Conservation (phyloP, 2,797 vertebrate species). For the Schizopygopsis malacanthus region DNA sequence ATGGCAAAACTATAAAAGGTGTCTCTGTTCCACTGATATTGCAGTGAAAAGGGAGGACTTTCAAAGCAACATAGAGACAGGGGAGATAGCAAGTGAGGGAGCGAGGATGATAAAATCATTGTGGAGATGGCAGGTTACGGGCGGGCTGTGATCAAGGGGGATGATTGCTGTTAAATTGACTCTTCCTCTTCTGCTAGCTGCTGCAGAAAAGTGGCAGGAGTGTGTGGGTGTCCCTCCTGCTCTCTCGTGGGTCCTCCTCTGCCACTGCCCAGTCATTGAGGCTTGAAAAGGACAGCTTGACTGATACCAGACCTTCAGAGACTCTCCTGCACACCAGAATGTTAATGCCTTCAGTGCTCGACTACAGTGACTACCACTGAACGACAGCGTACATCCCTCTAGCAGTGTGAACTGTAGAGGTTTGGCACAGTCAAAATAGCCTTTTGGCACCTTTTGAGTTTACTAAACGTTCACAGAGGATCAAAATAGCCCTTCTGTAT, state of each 20-base stretch:
- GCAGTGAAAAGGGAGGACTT: slow-evolving; percentile 14
- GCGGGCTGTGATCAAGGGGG: slow-evolving; percentile 74
- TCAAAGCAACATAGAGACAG: slow-evolving; percentile 46
- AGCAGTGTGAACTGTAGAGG: background rate
- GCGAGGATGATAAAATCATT: slow-evolving; percentile 74
- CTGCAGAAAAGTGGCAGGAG: slow-evolving; percentile 14
- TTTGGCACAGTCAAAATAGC: background rate
- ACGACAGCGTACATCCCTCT: background rate
- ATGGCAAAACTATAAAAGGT: background rate
- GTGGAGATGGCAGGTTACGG: slow-evolving; percentile 80
- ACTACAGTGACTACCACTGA: slow-evolving; percentile 25
- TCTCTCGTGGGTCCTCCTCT: slow-evolving; percentile 54
- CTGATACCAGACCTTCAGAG: slow-evolving; percentile 70
- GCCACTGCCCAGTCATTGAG: slow-evolving; percentile 59
- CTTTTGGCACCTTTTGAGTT: slow-evolving; percentile 64
- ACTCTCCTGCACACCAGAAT: slow-evolving; percentile 65
- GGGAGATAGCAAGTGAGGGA: slow-evolving; percentile 24
- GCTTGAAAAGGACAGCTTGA: slow-evolving; percentile 69
- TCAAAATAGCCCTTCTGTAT: slow-evolving; percentile 70
- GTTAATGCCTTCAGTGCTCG: slow-evolving; percentile 53
- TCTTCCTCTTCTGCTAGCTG: slow-evolving; percentile 66
- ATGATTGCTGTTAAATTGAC: slow-evolving; percentile 77
- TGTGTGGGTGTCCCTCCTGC: slow-evolving; percentile 55
- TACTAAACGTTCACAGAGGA: slow-evolving; percentile 75
- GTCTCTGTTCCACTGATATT: slow-evolving; percentile 5